These are phyloP conservation scores for Falco rusticolus DNA, from an alignment of 2,797 vertebrate genomes.

Conservation along the genomic window DNA sequence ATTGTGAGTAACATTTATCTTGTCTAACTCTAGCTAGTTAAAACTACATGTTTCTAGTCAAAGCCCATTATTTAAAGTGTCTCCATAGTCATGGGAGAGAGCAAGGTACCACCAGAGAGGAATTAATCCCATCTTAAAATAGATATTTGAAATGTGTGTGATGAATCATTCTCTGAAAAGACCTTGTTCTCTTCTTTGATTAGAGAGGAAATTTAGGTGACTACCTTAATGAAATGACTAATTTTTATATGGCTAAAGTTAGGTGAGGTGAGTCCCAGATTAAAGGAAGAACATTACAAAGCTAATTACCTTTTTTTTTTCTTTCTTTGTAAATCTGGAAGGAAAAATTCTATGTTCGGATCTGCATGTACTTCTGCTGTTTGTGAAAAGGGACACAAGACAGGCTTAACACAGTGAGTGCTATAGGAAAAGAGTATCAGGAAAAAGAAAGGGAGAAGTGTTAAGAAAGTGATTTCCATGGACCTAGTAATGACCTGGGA, in stretches of 20 bases:
- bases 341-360: background rate
- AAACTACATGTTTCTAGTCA: background rate
- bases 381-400: background rate
- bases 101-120: background rate
- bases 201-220: background rate
- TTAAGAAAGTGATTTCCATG: background rate
- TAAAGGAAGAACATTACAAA: background rate
- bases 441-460: background rate
- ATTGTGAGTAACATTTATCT: background rate
- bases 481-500: background rate
- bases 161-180: background rate
- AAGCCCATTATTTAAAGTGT: constrained; percentile 12
- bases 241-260: background rate
- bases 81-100: background rate
- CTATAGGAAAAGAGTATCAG: background rate
- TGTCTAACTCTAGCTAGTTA: background rate
- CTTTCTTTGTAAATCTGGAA: background rate
- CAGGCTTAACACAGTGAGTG: background rate
- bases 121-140: background rate
- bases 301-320: background rate
- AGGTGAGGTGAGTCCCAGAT: background rate
- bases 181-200: background rate
- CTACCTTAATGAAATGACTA: constrained; percentile 20
- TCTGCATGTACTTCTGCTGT: background rate
- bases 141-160: background rate